Base-by-base conservation (phyloP, 1,140 invertebrate species). In the Branchinecta lynchi region DNA sequence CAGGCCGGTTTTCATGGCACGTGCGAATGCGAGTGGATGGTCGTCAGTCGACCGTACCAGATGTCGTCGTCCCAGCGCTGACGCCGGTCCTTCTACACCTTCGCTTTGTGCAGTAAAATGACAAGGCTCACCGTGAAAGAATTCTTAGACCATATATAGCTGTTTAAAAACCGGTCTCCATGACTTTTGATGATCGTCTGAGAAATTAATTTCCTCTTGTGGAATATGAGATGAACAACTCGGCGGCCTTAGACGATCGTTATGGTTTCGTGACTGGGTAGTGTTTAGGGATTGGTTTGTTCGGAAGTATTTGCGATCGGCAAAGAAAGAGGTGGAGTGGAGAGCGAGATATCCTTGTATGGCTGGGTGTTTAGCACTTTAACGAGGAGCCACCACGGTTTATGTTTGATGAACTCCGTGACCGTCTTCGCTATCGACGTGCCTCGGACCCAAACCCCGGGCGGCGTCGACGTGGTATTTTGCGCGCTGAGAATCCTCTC, bases 141-240 rank as follows among this genome's bases (percentile, higher is more conserved):
- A 60, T 20, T 60, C 17, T 60, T 12, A 20, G 17, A 60, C 51
- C 51, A 60, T 60, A 60, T 60, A 60, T 60, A 60, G 51, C 12
- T 15, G 51, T 60, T 60, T 60, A 60, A 60, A 15, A 60, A 60
- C 12, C 51, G 12, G 51, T 12, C 17, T 60, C 17, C 12, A 60
- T 60, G 51, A 60, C 17, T 20, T 15, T 60, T 20, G 17, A 15
- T 32, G 32, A 12, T 60, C 51, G 17, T 12, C 51, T 60, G 17
- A 60, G 51, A 60, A 60, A 60, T 60, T 60, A 60, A 60, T 60
- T 60, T 60, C 12, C 51, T 60, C 51, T 60, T 60, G 51, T 15
- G 51, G 12, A 60, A 60, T 60, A 60, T 60, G 51, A 60, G 51
- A 60, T 60, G 51, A 12, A 20, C 51, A 12, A 20, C 51, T 60